Conservation (phyloP, 2,113 vertebrate species). For the Furnarius figulus region DNA sequence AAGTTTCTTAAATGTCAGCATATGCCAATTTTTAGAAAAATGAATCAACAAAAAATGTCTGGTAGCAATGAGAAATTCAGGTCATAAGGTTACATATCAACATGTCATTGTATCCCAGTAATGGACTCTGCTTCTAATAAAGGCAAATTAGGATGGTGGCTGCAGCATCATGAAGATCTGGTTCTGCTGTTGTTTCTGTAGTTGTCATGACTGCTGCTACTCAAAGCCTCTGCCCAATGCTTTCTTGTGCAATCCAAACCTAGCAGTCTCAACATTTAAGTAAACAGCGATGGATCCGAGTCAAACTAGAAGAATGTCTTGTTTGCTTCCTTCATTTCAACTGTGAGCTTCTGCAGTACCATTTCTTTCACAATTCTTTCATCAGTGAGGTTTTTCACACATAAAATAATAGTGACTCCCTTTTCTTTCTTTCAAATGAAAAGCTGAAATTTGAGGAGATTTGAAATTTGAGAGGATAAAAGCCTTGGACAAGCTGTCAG, state of each 20-base stretch:
- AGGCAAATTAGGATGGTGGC: not conserved
- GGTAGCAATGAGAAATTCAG: not conserved
- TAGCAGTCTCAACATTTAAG: not conserved
- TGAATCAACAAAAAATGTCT: not conserved
- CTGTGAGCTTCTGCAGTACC: not conserved
- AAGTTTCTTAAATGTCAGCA: not conserved
- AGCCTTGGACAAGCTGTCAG: not conserved
- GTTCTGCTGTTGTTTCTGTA: not conserved
- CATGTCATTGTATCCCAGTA: not conserved
- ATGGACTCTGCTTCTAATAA: not conserved
- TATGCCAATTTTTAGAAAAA: not conserved
- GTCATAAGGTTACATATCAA: not conserved
- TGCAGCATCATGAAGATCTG: not conserved
- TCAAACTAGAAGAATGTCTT: not conserved
- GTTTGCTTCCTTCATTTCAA: not conserved
- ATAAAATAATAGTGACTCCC: not conserved
- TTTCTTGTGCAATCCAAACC: not conserved
- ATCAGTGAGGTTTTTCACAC: not conserved
- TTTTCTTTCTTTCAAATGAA: not conserved
- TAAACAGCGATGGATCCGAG: not conserved
- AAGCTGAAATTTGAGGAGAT: constrained; percentile 5
- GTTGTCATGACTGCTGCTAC: not conserved
- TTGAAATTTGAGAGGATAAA: constrained; percentile 9
- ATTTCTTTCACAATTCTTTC: not conserved
- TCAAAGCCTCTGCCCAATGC: not conserved